phyloP scores from a whole-genome alignment of 2,888 invertebrate genomes.

The Parnassius smintheus region DNA sequence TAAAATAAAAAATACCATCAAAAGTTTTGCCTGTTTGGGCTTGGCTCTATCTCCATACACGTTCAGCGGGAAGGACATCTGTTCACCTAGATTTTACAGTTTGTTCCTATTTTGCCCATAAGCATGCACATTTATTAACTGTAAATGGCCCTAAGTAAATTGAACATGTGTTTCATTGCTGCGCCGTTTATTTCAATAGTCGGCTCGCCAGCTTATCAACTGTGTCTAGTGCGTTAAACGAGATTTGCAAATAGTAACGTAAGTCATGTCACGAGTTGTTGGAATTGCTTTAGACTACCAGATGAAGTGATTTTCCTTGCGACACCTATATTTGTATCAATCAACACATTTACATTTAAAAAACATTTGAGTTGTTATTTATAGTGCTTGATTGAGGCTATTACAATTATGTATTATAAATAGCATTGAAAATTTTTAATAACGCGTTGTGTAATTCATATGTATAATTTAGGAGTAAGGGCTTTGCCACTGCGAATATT shows the following conservation, averaged over 20 bases:
- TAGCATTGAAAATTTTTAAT: background rate
- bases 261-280: slow-evolving; percentile 29
- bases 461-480: slow-evolving; percentile 18
- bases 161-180: slow-evolving; percentile 45
- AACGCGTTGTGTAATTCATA: slow-evolving; percentile 2
- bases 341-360: slow-evolving; percentile 16
- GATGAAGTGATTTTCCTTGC: slow-evolving; percentile 30
- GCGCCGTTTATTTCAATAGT: slow-evolving; percentile 53
- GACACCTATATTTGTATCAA: slow-evolving; percentile 23
- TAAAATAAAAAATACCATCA: background rate
- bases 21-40: background rate
- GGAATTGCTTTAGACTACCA: slow-evolving; percentile 37
- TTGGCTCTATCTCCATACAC: slow-evolving; percentile 14
- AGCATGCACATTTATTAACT: slow-evolving; percentile 27
- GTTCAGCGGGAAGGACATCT: slow-evolving; percentile 21
- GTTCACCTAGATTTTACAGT: slow-evolving; percentile 25
- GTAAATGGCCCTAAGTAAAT: slow-evolving; percentile 34
- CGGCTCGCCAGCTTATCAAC: slow-evolving; percentile 41
- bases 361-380: slow-evolving; percentile 14
- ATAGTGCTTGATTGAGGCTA: slow-evolving; percentile 12
- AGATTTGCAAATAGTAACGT: slow-evolving; percentile 48
- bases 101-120: slow-evolving; percentile 20
- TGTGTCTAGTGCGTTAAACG: slow-evolving; percentile 35
- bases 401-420: slow-evolving; percentile 12
- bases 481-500: slow-evolving; percentile 18